phyloP scores from a whole-genome alignment of 2,888 invertebrate genomes.

The Blastobasis adustella region DNA sequence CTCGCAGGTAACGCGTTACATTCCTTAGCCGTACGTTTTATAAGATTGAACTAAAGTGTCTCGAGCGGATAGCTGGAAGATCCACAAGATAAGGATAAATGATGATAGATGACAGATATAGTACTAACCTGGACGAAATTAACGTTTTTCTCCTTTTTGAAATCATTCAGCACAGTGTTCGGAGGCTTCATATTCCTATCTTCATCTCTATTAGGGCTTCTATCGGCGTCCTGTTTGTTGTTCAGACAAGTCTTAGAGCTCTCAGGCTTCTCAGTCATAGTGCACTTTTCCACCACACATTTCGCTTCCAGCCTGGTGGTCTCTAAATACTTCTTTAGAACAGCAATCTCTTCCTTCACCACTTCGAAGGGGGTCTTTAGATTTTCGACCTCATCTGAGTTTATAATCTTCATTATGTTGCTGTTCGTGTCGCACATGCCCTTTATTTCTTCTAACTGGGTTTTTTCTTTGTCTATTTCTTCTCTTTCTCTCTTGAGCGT shows the following conservation, averaged over 20 bases:
- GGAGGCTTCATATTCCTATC: slow-evolving; percentile 26
- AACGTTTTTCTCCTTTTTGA: slow-evolving; percentile 57
- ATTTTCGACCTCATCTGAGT: slow-evolving; percentile 16
- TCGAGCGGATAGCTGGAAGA: no score
- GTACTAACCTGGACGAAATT: slow-evolving; percentile 47
- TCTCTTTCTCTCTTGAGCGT: slow-evolving; percentile 49
- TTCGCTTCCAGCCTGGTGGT: slow-evolving; percentile 28
- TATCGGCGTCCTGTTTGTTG: slow-evolving; percentile 30
- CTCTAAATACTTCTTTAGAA: slow-evolving; percentile 40
- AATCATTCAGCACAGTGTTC: slow-evolving; percentile 49
- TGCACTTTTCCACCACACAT: slow-evolving; percentile 37
- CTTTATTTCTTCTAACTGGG: slow-evolving; percentile 29
- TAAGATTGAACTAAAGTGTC: no score
- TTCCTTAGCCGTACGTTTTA: no score
- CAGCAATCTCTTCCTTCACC: slow-evolving; percentile 38
- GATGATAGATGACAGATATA: no score
- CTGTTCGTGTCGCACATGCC: slow-evolving; percentile 13
- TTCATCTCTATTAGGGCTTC: slow-evolving; percentile 13
- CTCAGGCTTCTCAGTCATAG: slow-evolving; percentile 31
- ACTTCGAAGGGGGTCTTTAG: slow-evolving; percentile 35
- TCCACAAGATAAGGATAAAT: no score
- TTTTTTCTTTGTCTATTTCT: slow-evolving; percentile 37
- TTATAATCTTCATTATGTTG: slow-evolving; percentile 18
- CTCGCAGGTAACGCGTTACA: no score
- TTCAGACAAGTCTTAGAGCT: slow-evolving; percentile 30